Base-by-base conservation (phyloP, 2,797 vertebrate species). In the Phylloscopus collybita region DNA sequence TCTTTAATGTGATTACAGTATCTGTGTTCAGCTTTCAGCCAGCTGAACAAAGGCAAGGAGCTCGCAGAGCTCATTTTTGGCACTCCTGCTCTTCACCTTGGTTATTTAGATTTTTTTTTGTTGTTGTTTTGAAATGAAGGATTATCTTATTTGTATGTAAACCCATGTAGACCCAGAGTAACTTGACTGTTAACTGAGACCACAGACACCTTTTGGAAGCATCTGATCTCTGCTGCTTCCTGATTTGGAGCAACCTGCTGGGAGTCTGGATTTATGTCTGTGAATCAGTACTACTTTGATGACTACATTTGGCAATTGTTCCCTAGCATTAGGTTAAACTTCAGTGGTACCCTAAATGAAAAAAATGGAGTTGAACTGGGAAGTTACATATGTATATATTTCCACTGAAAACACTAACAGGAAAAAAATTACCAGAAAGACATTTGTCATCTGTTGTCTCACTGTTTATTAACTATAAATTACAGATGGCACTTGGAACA, bases 141-240 rank as follows among this genome's bases (percentile, higher is more conserved):
- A 61, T 32, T 61, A 34, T 91, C 71, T 93, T 93, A 53, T 90
- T 89, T 88, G 25, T 76, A 50, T 38, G 36, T 71, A 91, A 67
- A 92, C 79, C 90, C 90, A 82, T 11, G 88, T 96, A 95, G 93
- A 96, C 93, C 96, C 95, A 96, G 96, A 96, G 96, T 96, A 97
- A 96, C 71, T 83, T 65, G 69, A 49, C 57, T 88, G 34, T 82
- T 82, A 90, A 21, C 57, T 59, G 62, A 96, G 73, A 92, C 20
- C 59, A 72, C 50, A 81, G 57, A 49, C 20, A 23, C 15, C 10
- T 66, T 93, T 94, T 81, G 50, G 51, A 47, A 91, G 57, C 56
- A 42, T 66, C 59, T 66, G 51, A 76, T 91, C 71, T 88, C 74
- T 94, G 67, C 65, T 93, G 66, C 27, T 87, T 92, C 72, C 80